Evolutionary conservation across 2,888 invertebrate genomes (phyloP).

Genomic region (Sphaerophoria taeniata): DNA sequence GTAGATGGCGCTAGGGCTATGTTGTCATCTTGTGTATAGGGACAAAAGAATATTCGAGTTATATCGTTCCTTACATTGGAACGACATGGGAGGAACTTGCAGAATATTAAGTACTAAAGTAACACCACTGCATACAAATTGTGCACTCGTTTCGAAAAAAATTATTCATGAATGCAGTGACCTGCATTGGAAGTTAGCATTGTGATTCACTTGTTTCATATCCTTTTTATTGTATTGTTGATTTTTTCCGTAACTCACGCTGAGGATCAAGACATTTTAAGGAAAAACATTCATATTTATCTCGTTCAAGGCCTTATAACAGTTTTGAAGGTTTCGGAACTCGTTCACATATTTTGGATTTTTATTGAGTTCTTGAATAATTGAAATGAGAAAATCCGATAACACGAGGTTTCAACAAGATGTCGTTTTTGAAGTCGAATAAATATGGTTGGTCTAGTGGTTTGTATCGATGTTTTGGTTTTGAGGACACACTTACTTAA

Average conservation of each 20-base stretch:
- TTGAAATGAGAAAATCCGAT: no score
- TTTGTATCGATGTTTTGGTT: no score
- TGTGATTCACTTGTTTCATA: background rate
- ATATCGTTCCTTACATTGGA: background rate
- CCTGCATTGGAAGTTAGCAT: slow-evolving; percentile 30
- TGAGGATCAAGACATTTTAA: no score
- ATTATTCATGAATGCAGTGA: slow-evolving; percentile 64
- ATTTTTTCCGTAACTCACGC: background rate
- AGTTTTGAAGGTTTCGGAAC: no score
- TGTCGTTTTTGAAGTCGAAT: no score
- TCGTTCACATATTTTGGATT: no score
- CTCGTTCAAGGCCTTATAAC: no score
- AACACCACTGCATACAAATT: slow-evolving; percentile 29
- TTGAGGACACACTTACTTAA: no score
- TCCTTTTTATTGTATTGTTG: background rate
- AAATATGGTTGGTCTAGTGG: no score
- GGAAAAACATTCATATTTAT: no score
- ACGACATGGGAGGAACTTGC: slow-evolving; percentile 6
- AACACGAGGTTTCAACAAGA: no score
- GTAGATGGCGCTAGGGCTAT: background rate
- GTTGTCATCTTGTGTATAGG: slow-evolving; percentile 5
- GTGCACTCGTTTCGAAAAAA: slow-evolving; percentile 38
- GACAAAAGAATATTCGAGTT: background rate
- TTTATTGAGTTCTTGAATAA: no score
- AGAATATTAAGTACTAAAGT: slow-evolving; percentile 33